Conservation (phyloP, 2,888 invertebrate species). For the Cactoblastis cactorum region DNA sequence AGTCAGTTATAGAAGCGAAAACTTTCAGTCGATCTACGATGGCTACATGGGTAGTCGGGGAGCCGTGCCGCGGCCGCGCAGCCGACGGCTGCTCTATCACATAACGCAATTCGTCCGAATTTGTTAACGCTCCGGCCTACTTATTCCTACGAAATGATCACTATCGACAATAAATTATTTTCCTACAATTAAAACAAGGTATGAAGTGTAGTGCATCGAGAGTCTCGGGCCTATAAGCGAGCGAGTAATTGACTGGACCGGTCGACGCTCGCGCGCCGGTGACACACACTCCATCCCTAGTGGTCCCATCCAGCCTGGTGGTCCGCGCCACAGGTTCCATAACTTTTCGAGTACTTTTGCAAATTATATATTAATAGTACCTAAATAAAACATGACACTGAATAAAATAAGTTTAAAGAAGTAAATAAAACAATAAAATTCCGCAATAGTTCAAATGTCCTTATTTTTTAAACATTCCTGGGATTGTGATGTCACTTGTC, state of each 20-base stretch:
- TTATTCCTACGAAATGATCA: slow-evolving; percentile 75
- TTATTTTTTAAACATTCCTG: no score
- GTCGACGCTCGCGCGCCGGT: slow-evolving; percentile 29
- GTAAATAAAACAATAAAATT: no score
- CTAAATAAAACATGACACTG: no score
- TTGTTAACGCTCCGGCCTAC: slow-evolving; percentile 76
- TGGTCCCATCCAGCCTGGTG: not conserved
- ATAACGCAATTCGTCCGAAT: slow-evolving; percentile 74
- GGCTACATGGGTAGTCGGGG: slow-evolving; percentile 37
- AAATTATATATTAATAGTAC: no score
- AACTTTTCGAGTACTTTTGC: not conserved
- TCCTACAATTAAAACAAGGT: slow-evolving; percentile 74
- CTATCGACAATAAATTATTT: slow-evolving; percentile 78
- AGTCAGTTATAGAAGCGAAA: slow-evolving; percentile 40
- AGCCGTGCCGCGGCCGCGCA: slow-evolving; percentile 50
- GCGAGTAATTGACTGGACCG: slow-evolving; percentile 75
- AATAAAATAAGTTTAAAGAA: no score
- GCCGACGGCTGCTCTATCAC: slow-evolving; percentile 64
- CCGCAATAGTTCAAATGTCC: no score
- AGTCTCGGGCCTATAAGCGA: slow-evolving; percentile 46
- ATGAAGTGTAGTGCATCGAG: slow-evolving; percentile 66
- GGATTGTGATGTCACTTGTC: no score
- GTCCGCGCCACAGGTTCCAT: not conserved
- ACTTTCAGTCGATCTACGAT: slow-evolving; percentile 36
- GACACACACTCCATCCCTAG: slow-evolving; percentile 1